Evolutionary conservation across 1,140 invertebrate species (phyloP).

Genomic region (Protaetia brevitarsis): DNA sequence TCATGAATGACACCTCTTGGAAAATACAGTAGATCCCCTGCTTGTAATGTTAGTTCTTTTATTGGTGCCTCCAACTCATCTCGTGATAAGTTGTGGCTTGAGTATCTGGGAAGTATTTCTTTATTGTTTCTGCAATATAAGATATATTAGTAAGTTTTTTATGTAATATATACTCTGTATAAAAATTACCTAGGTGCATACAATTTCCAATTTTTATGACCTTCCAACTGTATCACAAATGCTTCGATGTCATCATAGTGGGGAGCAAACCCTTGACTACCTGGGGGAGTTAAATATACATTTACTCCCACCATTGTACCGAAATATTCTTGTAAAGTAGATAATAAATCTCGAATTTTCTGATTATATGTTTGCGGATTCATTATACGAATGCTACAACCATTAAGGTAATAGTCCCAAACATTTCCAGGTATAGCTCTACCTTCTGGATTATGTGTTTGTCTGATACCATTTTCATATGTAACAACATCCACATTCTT

Average conservation of each 20-base stretch:
- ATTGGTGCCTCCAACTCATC: conserved; percentile 78
- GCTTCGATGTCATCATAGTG: conserved; percentile 99
- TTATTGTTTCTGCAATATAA: conserved; percentile 7
- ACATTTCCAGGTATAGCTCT: conserved; percentile 70
- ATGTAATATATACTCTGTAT: not conserved
- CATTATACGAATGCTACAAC: conserved; percentile 86
- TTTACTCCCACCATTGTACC: conserved; percentile 92
- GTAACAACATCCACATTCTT: conserved; percentile 90
- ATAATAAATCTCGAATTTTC: conserved; percentile 59
- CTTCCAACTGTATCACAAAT: conserved; percentile 94
- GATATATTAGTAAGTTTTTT: not conserved
- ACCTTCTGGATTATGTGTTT: conserved; percentile 83
- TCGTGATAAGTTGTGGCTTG: conserved; percentile 79
- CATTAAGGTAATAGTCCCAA: conserved; percentile 89
- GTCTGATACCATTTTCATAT: conserved; percentile 73
- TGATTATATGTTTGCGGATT: conserved; percentile 90
- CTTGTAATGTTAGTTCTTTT: conserved; percentile 74
- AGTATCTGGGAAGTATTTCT: conserved; percentile 66
- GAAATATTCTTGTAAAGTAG: conserved; percentile 91
- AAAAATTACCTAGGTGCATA: conserved; percentile 63
- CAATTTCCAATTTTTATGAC: conserved; percentile 90
- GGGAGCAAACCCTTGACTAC: conserved; percentile 95
- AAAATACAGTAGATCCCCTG: conserved; percentile 90
- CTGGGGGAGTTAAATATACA: conserved; percentile 92
- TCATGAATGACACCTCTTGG: conserved; percentile 94